Conservation (phyloP, 2,888 invertebrate genomes). For the Temnothorax rugatulus region DNA sequence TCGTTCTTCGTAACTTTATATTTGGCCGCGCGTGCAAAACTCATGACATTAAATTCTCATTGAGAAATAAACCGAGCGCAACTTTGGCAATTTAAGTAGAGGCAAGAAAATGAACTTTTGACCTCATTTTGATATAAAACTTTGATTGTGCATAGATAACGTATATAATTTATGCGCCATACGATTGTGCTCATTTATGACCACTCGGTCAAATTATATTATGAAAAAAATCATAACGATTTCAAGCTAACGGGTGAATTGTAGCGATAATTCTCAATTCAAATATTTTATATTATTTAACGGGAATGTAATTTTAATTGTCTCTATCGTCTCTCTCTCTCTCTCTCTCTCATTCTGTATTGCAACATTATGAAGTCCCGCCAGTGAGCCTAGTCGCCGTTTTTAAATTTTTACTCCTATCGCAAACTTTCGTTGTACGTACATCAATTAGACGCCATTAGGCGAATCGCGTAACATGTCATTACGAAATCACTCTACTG, state of each 20-base stretch:
- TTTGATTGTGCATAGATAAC: slow-evolving; percentile 43
- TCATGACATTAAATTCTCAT: neutral
- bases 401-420: neutral
- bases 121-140: slow-evolving; percentile 51
- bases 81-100: slow-evolving; percentile 26
- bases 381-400: neutral
- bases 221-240: neutral
- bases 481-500: slow-evolving; percentile 22
- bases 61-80: neutral
- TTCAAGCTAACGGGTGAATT: neutral
- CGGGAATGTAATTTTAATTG: neutral
- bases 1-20: neutral
- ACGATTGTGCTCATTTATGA: slow-evolving; percentile 19
- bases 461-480: neutral
- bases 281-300: neutral
- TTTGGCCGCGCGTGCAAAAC: neutral
- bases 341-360: neutral
- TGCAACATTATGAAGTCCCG: neutral
- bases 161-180: slow-evolving; percentile 42
- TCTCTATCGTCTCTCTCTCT: neutral
- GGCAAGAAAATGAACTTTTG: slow-evolving; percentile 56
- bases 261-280: neutral
- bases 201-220: neutral
- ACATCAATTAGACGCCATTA: slow-evolving; percentile 2
- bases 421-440: neutral